Evolutionary conservation across 2,113 vertebrate species (phyloP), one percentile per base, ranked within the genome.

Genomic region (Sorex araneus): DNA sequence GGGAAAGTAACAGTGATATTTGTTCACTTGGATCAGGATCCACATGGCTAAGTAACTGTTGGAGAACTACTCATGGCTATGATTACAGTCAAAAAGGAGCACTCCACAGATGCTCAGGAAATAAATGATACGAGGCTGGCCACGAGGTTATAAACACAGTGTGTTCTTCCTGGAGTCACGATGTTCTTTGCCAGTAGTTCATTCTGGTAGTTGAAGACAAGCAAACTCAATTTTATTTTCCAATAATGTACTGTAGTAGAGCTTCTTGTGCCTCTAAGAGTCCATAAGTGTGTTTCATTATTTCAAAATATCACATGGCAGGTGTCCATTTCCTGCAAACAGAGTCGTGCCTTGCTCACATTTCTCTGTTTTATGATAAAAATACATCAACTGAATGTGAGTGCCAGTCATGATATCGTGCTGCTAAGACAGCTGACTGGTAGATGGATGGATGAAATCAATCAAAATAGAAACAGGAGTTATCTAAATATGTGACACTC

Each of bases 201-300:
- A 11, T 76, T 21, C 70, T 74, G 64, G 47, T 45, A n/a, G 69
- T 28, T 75, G 87, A 63, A 50, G 43, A 28, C 60, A 70, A 80
- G 92, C 82, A 71, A 45, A 47, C 25, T 84, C 57, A 19, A 23
- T 60, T 73, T 81, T 47, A 73, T 36, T 90, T 73, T 60, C 50
- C 54, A 76, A 7, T 67, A 28, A 76, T 34, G 30, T 27, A 28
- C 64, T 36, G 45, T 0, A 19, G 75, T 54, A 60, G 28, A 66
- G 71, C 47, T 30, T 86, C 60, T 45, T 36, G 85, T 57, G 77
- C 8, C 34, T 36, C 75, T 8, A 15, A 40, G 32, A 54, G 54
- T 70, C 45, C 36, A 30, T 3, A 34, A 69, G 57, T 19, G 28
- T 67, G 28, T 40, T 70, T 84, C 63, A 66, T 10, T 43, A 67